phyloP scores from a whole-genome alignment of 2,888 invertebrate genomes.

The Pomacea canaliculata region DNA sequence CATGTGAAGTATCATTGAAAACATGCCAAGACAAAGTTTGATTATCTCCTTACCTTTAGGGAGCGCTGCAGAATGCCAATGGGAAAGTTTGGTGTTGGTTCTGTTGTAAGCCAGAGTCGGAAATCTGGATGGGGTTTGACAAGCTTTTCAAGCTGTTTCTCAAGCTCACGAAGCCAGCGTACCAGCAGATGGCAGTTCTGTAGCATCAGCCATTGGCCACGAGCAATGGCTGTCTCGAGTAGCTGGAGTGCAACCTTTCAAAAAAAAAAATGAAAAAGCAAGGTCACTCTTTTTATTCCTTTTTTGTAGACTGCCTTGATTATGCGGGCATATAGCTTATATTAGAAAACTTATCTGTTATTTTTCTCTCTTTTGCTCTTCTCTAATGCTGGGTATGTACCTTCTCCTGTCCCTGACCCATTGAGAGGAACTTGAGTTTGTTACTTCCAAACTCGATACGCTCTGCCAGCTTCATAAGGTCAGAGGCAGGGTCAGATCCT shows the following conservation, averaged over 20 bases:
- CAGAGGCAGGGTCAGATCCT: conserved; percentile 71
- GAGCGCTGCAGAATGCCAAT: conserved; percentile 90
- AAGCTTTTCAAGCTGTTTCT: conserved; percentile 85
- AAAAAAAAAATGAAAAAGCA: conserved; percentile 7
- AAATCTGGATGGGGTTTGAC: conserved; percentile 90
- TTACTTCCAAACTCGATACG: conserved; percentile 69
- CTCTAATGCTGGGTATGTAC: conserved; percentile 32
- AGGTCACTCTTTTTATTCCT: background rate
- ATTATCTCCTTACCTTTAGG: conserved; percentile 75
- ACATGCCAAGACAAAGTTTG: too few relatives aligned
- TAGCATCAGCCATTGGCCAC: conserved; percentile 90
- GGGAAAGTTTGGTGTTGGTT: conserved; percentile 87
- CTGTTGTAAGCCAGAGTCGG: conserved; percentile 92
- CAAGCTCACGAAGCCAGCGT: conserved; percentile 83
- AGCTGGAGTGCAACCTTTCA: conserved; percentile 76
- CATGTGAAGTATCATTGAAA: too few relatives aligned
- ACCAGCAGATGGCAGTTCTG: conserved; percentile 92
- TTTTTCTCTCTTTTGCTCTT: too few relatives aligned
- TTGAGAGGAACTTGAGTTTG: conserved; percentile 70
- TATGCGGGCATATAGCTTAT: too few relatives aligned
- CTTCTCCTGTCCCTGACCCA: conserved; percentile 72
- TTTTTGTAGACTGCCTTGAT: too few relatives aligned
- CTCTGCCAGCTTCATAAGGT: conserved; percentile 70
- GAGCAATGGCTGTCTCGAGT: conserved; percentile 68
- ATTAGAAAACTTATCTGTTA: too few relatives aligned